Percentiles rank a stretch among this genome's conserved stretches.
Evolutionary conservation across 2,797 vertebrate genomes (phyloP).

Genomic region (Chloroceryle inda): DNA sequence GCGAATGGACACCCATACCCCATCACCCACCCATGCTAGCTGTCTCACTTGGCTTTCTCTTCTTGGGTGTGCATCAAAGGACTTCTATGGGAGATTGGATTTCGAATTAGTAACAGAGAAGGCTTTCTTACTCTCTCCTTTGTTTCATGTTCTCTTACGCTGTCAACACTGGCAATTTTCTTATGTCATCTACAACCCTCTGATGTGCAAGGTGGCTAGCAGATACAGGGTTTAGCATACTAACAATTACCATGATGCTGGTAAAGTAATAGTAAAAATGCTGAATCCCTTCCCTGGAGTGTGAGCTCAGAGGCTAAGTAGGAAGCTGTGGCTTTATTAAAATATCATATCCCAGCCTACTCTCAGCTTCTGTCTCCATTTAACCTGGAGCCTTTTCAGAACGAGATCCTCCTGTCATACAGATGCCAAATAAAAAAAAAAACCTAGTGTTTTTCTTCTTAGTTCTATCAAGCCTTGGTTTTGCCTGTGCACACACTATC

Average conservation of each 20-base stretch:
- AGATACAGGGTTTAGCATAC: background rate
- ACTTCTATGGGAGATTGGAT: conserved; percentile 85
- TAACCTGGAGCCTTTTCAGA: background rate
- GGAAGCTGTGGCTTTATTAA: background rate
- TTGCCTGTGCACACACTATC: no score
- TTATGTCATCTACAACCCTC: background rate
- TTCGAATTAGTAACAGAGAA: no score
- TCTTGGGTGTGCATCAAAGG: conserved; percentile 96
- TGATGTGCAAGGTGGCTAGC: background rate
- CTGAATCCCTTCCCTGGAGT: background rate
- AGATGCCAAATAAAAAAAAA: background rate
- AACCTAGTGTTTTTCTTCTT: background rate
- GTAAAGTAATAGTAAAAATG: background rate
- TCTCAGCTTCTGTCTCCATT: background rate
- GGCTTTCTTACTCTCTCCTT: no score
- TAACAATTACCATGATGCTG: background rate
- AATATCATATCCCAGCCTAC: background rate
- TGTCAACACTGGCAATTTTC: background rate
- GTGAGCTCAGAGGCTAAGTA: background rate
- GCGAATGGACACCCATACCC: conserved; percentile 98
- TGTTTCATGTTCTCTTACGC: background rate
- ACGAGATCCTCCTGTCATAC: background rate
- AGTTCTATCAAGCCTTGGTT: background rate
- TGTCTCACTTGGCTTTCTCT: conserved; percentile 98
- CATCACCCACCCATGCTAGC: conserved; percentile 95